A percentile compares a stretch with the other conserved stretches of the same genome.
Conservation (phyloP, 1,140 invertebrate species). For the Panulirus ornatus region DNA sequence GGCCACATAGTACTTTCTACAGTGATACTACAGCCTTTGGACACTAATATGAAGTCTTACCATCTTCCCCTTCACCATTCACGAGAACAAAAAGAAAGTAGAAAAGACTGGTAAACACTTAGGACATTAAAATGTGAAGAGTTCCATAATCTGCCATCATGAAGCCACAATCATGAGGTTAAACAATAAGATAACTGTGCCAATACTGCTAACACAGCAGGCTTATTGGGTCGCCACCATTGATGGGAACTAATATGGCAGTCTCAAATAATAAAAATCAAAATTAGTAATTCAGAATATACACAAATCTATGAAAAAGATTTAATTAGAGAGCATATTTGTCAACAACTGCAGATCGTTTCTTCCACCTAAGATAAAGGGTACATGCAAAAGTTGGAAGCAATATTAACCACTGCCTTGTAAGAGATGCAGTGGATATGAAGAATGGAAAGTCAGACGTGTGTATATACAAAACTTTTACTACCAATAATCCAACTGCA, state of each 20-base stretch:
- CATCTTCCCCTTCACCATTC: slow-evolving; percentile 74
- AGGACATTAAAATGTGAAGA: slow-evolving; percentile 69
- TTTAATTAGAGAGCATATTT: slow-evolving; percentile 52
- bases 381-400: slow-evolving; percentile 59
- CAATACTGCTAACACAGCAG: slow-evolving; percentile 64
- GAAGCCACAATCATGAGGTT: slow-evolving; percentile 65
- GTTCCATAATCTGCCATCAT: slow-evolving; percentile 66
- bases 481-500: slow-evolving; percentile 30
- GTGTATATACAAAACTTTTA: slow-evolving; percentile 60
- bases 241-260: slow-evolving; percentile 63
- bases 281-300: slow-evolving; percentile 62
- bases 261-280: slow-evolving; percentile 62
- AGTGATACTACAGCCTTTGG: slow-evolving; percentile 71
- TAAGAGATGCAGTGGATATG: slow-evolving; percentile 42
- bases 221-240: slow-evolving; percentile 46
- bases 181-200: slow-evolving; percentile 56
- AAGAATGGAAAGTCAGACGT: slow-evolving; percentile 40
- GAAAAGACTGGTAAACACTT: slow-evolving; percentile 74
- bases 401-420: slow-evolving; percentile 39
- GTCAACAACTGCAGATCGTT: slow-evolving; percentile 48
- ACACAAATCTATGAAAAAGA: slow-evolving; percentile 53
- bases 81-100: slow-evolving; percentile 72
- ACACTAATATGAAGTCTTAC: slow-evolving; percentile 73
- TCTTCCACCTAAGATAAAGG: slow-evolving; percentile 61
- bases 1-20: slow-evolving; percentile 74